Evolutionary conservation across 2,113 vertebrate genomes (phyloP).

Genomic region (Vulpes vulpes): DNA sequence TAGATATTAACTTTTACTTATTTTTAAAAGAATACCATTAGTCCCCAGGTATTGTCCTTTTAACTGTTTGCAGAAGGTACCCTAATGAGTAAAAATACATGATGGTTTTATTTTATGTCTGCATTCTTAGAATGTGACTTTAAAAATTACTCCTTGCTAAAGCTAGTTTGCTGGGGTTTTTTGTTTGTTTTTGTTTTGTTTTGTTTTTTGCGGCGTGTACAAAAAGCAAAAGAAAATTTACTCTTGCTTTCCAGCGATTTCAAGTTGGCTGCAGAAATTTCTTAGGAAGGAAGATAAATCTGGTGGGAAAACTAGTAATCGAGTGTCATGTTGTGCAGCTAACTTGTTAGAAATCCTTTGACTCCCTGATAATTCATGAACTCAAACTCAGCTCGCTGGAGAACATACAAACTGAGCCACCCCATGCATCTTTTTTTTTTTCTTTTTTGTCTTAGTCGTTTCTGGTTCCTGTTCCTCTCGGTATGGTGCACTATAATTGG

Average conservation of each 20-base stretch:
- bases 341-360: conserved; percentile 85
- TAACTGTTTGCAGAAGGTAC: conserved; percentile 81
- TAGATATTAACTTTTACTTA: conserved; percentile 62
- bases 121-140: conserved; percentile 71
- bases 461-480: conserved; percentile 82
- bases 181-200: conserved; percentile 23
- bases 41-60: conserved; percentile 80
- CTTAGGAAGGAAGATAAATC: conserved; percentile 76
- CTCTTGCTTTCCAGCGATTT: conserved; percentile 52
- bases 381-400: conserved; percentile 82
- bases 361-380: conserved; percentile 86
- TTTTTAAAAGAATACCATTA: conserved; percentile 80
- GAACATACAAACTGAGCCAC: conserved; percentile 76
- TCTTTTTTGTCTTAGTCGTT: conserved; percentile 84
- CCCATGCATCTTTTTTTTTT: conserved; percentile 80
- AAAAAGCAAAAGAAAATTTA: conserved; percentile 61
- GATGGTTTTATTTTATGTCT: conserved; percentile 78
- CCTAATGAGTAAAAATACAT: conserved; percentile 72
- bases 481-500: conserved; percentile 88
- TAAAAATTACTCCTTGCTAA: conserved; percentile 68
- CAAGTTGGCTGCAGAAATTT: conserved; percentile 75
- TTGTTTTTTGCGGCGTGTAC: not conserved
- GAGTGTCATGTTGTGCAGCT: conserved; percentile 79
- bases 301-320: conserved; percentile 70
- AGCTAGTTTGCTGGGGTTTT: not conserved